Conservation (phyloP, 2,888 invertebrate genomes). For the Chelonus formosanus region DNA sequence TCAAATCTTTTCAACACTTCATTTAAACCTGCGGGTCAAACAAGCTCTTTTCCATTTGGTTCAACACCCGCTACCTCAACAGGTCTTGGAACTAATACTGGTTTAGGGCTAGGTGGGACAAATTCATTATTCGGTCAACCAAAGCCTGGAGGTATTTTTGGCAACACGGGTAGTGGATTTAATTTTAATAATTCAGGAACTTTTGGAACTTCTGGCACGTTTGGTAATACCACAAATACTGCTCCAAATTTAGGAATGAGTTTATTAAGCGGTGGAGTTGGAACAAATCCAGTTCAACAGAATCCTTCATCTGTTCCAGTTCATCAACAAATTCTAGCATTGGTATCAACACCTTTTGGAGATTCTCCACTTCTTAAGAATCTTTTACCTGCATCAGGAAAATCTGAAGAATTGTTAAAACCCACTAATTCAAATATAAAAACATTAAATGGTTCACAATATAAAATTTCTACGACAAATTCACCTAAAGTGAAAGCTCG, state of each 20-base stretch:
- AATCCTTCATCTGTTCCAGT: slow-evolving; percentile 64
- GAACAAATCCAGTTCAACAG: slow-evolving; percentile 55
- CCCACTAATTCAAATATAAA: slow-evolving; percentile 79
- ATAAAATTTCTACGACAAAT: slow-evolving; percentile 70
- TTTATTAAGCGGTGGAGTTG: slow-evolving; percentile 51
- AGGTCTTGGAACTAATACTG: slow-evolving; percentile 61
- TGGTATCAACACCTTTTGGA: slow-evolving; percentile 86
- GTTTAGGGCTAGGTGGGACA: slow-evolving; percentile 57
- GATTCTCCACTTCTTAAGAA: slow-evolving; percentile 87
- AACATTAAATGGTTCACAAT: slow-evolving; percentile 69
- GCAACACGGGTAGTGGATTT: slow-evolving; percentile 63
- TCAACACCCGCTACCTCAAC: slow-evolving; percentile 54
- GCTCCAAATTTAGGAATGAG: slow-evolving; percentile 51
- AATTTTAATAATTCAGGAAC: slow-evolving; percentile 65
- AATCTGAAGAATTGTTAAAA: slow-evolving; percentile 74
- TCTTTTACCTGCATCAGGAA: slow-evolving; percentile 68
- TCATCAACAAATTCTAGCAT: slow-evolving; percentile 78
- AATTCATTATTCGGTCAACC: slow-evolving; percentile 59
- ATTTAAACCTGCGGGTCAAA: slow-evolving; percentile 63
- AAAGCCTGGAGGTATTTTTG: slow-evolving; percentile 69
- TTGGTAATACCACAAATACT: slow-evolving; percentile 54
- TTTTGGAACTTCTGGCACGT: slow-evolving; percentile 63
- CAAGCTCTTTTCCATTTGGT: slow-evolving; percentile 62
- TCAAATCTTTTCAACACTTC: slow-evolving; percentile 64
- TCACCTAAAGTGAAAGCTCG: slow-evolving; percentile 71